Base-by-base conservation (phyloP, 2,797 vertebrate species). In the Sciaenops ocellatus region DNA sequence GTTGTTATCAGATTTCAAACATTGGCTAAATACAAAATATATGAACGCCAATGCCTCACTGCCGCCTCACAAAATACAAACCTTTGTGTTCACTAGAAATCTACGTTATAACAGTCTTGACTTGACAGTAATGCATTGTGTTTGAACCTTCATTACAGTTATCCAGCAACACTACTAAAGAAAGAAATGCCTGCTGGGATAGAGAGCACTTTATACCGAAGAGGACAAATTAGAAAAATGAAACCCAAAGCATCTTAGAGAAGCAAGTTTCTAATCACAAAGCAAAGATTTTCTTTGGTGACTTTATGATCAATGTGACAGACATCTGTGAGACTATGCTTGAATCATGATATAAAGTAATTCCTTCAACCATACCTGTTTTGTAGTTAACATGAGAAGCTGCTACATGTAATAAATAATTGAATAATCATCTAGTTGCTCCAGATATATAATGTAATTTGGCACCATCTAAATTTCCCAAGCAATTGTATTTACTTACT, bases 51-150 rank as follows among this genome's bases (percentile, higher is more conserved):
- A 72, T 68, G 59, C 2, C 34, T 63, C 47, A n/a, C 16, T 24
- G n/a, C 51, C 42, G n/a, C 26, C 22, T 56, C 18, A 55, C 1
- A 60, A 71, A 72, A 77, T 73, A 76, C 57, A 73, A 26, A 41
- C 38, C 10, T 62, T 51, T 61, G 18, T 70, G 26, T 79, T 70
- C 20, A 38, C 17, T 67, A 47, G 24, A 79, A 86, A 68, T 34
- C 50, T 60, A 72, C 70, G 75, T 64, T 77, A 42, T n/a, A 85
- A 83, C 73, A 84, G 78, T 87, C 69, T 74, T 73, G 17, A 26
- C 62, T 24, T 62, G 18, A 75, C 6, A 48, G 26, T 18, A n/a
- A 38, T 75, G 24, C 16, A 67, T 77, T 22, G 6, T 41, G 22
- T 71, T 61, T 0, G 6, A 46, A 76, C 47, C 50, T 69, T 82